Base-by-base conservation (phyloP, 2,888 invertebrate genomes). In the Camponotus fellah region DNA sequence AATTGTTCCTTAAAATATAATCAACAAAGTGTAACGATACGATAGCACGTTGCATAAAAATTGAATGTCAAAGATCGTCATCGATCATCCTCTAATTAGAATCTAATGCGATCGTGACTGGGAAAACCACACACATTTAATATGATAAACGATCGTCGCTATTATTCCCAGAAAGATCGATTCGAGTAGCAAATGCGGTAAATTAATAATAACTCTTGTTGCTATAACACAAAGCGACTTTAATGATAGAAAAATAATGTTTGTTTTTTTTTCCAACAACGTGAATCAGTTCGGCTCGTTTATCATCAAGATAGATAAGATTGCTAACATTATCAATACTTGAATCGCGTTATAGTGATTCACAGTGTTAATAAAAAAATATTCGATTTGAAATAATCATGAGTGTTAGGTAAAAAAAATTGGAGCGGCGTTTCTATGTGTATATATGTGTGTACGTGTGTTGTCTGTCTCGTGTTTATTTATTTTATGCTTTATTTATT, bases 1-100 rank as follows among this genome's bases (percentile, higher is more conserved):
- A 34, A 14, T 32, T 46, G 43, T 43, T 43, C 21, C 60, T 60
- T 14, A 17, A 34, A 34, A 80, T 49, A 60, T 34, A 21, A 60
- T 69, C 43, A 17, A 9, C 21, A 34, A 34, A 80, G 8, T 26
- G 34, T n/a, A 62, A 3, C 17, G 8, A 46, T 9, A 26, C 12
- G 46, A 43, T 26, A 12, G 26, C 0, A 3, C 1, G 34, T 14
- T 14, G 43, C 40, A 32, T 56, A 69, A 69, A 62, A 43, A 58
- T 60, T 37, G 60, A 62, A 79, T 71, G 46, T 62, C 69, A 60
- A 62, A 80, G 69, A 14, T 71, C 69, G 21, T 68, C 21, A 46
- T 79, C 60, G 71, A 71, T 71, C 60, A n/a, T 12, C 3, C 26
- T 26, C 60, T 80, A 71, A 80, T 71, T 69, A 49, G 46, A 71